phyloP scores from a whole-genome alignment of 2,113 vertebrate species.

The Ciconia boyciana region DNA sequence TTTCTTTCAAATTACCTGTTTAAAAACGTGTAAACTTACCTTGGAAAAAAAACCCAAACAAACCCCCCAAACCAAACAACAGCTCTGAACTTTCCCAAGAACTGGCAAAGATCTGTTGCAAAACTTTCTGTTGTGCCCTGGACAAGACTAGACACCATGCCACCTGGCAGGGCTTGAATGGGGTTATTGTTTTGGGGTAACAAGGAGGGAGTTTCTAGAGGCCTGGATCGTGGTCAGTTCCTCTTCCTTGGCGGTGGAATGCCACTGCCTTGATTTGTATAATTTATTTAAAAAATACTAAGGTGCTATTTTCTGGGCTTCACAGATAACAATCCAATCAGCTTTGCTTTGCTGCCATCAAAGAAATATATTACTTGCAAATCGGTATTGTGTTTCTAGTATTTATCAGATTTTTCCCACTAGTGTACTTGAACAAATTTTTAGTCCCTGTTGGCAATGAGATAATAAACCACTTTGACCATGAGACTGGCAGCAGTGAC shows the following conservation, averaged over 20 bases:
- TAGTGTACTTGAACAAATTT: slow-evolving; percentile 11
- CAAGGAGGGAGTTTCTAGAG: background rate
- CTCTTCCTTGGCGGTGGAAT: background rate
- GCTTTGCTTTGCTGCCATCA: background rate
- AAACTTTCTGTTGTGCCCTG: background rate
- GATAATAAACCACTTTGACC: background rate
- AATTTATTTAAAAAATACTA: background rate
- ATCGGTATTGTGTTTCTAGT: background rate
- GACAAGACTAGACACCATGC: background rate
- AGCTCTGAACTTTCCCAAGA: background rate
- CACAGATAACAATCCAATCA: background rate
- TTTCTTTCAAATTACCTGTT: background rate
- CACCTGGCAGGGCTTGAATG: background rate
- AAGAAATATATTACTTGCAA: background rate
- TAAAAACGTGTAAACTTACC: background rate
- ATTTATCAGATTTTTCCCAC: slow-evolving; percentile 52
- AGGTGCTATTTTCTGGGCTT: background rate
- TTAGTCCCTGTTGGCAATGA: slow-evolving; percentile 31
- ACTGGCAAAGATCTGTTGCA: background rate
- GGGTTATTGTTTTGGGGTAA: background rate
- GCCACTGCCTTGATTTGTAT: rapidly evolving
- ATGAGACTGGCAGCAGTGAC: background rate
- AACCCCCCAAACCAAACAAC: too few relatives aligned
- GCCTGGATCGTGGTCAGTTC: background rate
- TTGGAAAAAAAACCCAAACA: background rate